A percentile compares a stretch with the other conserved stretches of the same genome.
Evolutionary conservation across 2,113 vertebrate species (phyloP).

Genomic region (Silurus asotus): DNA sequence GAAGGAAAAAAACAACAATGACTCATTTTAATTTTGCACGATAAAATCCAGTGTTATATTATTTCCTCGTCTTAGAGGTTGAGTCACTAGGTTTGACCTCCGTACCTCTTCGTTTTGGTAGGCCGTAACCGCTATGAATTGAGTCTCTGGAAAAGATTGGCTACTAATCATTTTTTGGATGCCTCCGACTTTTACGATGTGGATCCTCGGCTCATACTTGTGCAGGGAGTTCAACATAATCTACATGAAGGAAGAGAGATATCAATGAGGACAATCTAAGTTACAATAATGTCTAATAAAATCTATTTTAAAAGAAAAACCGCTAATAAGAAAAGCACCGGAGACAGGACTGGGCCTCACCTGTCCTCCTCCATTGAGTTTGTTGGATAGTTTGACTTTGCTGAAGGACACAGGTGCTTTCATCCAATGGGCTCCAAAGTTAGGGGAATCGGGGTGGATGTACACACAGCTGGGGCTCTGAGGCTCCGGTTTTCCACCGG

Average conservation of each 20-base stretch:
- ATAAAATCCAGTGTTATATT: constrained; percentile 12
- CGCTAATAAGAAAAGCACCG: neutral
- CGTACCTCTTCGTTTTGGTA: constrained; percentile 81
- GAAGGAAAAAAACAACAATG: neutral
- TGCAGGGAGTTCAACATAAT: constrained; percentile 83
- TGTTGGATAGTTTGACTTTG: constrained; percentile 82
- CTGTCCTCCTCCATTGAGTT: constrained; percentile 81
- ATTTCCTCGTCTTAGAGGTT: neutral
- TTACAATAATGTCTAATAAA: no score
- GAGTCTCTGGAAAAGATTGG: constrained; percentile 78
- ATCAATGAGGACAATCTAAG: neutral
- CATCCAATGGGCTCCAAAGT: constrained; percentile 83
- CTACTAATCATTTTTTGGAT: constrained; percentile 82
- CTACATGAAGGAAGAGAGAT: constrained; percentile 48
- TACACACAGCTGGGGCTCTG: constrained; percentile 82
- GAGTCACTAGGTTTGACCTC: neutral
- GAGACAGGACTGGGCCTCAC: constrained; percentile 53
- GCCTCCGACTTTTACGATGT: constrained; percentile 79
- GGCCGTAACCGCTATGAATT: constrained; percentile 80
- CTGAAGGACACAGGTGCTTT: constrained; percentile 80
- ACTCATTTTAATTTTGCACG: neutral
- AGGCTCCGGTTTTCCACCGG: constrained; percentile 78
- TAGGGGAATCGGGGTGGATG: constrained; percentile 81
- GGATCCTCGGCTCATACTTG: constrained; percentile 80
- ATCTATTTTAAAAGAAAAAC: neutral